A percentile compares a stretch with the other conserved stretches of the same genome.
phyloP scores from a whole-genome alignment of 2,797 vertebrate species.

The Syndactyla subalaris region DNA sequence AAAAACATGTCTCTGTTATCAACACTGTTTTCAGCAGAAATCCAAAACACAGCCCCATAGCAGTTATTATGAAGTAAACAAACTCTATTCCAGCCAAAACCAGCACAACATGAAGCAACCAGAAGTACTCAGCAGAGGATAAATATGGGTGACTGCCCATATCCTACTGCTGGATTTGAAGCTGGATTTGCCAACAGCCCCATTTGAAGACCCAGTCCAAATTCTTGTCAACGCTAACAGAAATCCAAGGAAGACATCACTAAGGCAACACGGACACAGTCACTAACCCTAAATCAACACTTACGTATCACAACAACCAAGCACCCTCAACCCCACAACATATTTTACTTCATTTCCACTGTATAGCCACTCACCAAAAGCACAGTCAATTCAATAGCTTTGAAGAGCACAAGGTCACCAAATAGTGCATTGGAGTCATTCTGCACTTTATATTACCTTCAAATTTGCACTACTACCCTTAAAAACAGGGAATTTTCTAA shows the following conservation, averaged over 20 bases:
- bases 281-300: background rate
- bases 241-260: background rate
- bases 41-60: background rate
- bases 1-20: background rate
- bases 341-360: background rate
- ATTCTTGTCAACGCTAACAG: background rate
- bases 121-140: background rate
- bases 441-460: background rate
- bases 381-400: background rate
- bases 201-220: background rate
- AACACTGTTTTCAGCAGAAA: background rate
- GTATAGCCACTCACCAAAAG: background rate
- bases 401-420: background rate
- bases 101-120: background rate
- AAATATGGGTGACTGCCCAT: background rate
- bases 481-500: background rate
- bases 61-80: background rate
- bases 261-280: background rate
- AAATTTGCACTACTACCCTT: background rate
- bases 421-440: background rate
- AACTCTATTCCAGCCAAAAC: background rate
- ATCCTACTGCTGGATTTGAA: background rate
- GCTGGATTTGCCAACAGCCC: background rate
- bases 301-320: background rate
- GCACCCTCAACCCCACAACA: background rate